Conservation (phyloP, 2,888 invertebrate species). For the Dryococelus australis region DNA sequence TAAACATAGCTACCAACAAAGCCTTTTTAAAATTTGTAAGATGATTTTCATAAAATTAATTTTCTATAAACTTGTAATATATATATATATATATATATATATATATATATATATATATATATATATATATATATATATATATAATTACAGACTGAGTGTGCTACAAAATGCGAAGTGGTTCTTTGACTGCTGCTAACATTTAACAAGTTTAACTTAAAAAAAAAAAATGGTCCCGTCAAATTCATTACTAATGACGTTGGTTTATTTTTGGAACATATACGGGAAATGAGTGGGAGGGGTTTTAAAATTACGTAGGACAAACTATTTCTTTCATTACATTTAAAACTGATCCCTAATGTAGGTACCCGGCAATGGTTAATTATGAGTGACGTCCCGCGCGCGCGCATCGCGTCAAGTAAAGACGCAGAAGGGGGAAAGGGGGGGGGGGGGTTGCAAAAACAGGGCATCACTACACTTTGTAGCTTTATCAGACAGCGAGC, state of each 20-base stretch:
- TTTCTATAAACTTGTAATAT: background rate
- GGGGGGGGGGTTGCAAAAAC: background rate
- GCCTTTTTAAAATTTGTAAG: too few species aligned
- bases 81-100: background rate
- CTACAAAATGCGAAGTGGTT: background rate
- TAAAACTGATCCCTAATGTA: slow-evolving; percentile 3
- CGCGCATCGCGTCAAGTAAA: background rate
- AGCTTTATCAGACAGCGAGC: slow-evolving; percentile 25
- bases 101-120: background rate
- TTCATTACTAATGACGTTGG: background rate
- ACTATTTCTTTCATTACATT: slow-evolving; percentile 11
- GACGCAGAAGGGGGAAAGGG: too few species aligned
- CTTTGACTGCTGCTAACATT: background rate
- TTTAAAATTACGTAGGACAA: background rate
- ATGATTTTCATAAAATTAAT: too few species aligned
- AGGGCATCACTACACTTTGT: slow-evolving; percentile 19
- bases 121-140: background rate
- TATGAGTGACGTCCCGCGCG: background rate
- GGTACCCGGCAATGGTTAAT: background rate
- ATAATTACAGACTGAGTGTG: background rate
- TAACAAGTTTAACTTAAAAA: background rate
- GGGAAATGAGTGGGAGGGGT: background rate
- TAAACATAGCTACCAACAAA: too few species aligned
- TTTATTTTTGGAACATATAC: background rate
- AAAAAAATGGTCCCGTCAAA: background rate